These are phyloP conservation scores for Bellardia bayeri DNA, from an alignment of 2,888 invertebrate species.

Conservation along the genomic window DNA sequence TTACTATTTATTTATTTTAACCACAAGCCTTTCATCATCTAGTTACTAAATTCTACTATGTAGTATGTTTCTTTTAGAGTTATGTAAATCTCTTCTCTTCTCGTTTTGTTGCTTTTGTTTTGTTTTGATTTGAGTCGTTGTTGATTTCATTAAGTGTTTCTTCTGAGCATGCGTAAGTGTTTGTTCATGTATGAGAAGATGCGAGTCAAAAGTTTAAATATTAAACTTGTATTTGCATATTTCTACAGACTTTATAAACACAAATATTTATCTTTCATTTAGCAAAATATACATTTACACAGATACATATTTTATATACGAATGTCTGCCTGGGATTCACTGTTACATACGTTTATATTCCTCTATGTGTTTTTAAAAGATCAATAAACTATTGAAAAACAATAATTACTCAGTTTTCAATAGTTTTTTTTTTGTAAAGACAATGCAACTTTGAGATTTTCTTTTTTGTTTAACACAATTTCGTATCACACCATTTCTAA, in stretches of 20 bases:
- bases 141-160: constrained; percentile 62
- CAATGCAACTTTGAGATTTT: constrained; percentile 31
- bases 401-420: constrained; percentile 60
- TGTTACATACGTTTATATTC: not conserved
- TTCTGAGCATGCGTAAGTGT: constrained; percentile 73
- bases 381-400: constrained; percentile 69
- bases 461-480: constrained; percentile 8
- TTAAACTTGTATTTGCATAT: constrained; percentile 69
- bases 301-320: not conserved
- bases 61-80: constrained; percentile 22
- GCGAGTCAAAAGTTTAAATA: constrained; percentile 61
- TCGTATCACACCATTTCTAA: constrained; percentile 17
- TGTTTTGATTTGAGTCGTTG: constrained; percentile 9
- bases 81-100: constrained; percentile 19
- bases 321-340: constrained; percentile 19
- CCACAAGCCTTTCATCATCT: constrained; percentile 61
- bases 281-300: constrained; percentile 61
- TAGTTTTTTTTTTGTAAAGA: constrained; percentile 29
- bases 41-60: too few relatives aligned
- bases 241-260: constrained; percentile 62
- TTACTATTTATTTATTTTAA: constrained; percentile 54
- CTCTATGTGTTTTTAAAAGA: constrained; percentile 47
- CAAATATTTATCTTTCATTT: constrained; percentile 73
- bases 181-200: constrained; percentile 58
- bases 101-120: not conserved